Evolutionary conservation across 2,113 vertebrate species (phyloP), one percentile per base, ranked within the genome.

Genomic region (Syngnathoides biaculeatus): DNA sequence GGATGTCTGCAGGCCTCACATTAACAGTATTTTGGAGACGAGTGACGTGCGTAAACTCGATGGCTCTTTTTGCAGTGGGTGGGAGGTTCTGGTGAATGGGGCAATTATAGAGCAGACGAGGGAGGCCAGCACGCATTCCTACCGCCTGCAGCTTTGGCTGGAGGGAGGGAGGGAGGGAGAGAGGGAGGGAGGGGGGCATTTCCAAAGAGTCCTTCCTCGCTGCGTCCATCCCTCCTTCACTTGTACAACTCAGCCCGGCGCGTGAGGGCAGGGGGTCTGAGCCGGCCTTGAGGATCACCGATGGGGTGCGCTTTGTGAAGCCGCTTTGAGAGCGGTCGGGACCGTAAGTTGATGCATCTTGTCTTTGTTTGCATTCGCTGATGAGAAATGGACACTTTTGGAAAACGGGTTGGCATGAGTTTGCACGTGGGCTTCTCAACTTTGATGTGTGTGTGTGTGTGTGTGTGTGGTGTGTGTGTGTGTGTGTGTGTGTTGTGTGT

Each of bases 101-200:
- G 75, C 75, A 86, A 80, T 87, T 84, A 84, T 71, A 73, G 79
- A 58, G 62, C 66, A 79, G 75, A 73, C 55, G 7, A 81, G 81
- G 83, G 78, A 80, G 79, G 83, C 80, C 74, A 59, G 71, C n/a
- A 24, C 59, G 2, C 84, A 87, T 89, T 90, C 86, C 75, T 79
- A 70, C 78, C 79, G 9, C 75, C 78, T 74, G 76, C 80, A 73
- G 75, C 75, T 84, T 83, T 75, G 74, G 69, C 79, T 83, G 79
- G 70, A 65, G 64, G 66, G 74, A 77, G 72, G 65, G 66, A 65
- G 72, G 75, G 83, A 80, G 13, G 75, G 82, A 77, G 79, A 75
- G 47, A 64, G 78, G 63, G 38, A 47, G 50, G 59, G 43, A n/a
- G n/a, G n/a, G n/a, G 30, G 24, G n/a, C 40, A 40, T 43, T 67